Conservation (phyloP, 1,140 invertebrate genomes). For the Bombus turneri region DNA sequence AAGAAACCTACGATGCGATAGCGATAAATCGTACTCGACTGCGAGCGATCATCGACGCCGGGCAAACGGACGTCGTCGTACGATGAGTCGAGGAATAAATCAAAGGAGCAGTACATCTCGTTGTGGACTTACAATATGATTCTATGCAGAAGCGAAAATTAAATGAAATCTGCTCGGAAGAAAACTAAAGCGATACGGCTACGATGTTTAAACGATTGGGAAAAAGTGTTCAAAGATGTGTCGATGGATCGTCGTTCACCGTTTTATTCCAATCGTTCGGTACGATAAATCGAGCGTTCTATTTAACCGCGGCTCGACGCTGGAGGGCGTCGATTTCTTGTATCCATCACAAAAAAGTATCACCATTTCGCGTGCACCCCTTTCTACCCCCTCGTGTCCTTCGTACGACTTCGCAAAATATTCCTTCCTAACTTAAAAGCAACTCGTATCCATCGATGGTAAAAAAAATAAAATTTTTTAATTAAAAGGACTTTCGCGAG, state of each 20-base stretch:
- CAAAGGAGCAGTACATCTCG: not conserved
- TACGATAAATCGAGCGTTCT: not conserved
- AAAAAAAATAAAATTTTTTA: too few relatives aligned
- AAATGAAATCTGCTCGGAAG: too few relatives aligned
- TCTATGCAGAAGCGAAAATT: not conserved
- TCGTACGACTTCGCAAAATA: not conserved
- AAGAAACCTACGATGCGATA: not conserved
- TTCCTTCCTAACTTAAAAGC: not conserved
- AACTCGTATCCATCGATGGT: too few relatives aligned
- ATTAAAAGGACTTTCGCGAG: too few relatives aligned
- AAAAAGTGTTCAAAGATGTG: too few relatives aligned
- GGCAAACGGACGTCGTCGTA: not conserved
- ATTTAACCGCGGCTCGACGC: constrained; percentile 12
- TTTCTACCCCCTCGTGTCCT: not conserved
- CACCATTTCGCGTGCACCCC: constrained; percentile 49
- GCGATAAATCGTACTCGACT: not conserved
- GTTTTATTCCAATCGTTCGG: not conserved
- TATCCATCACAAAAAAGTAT: constrained; percentile 62
- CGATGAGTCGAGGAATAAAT: not conserved
- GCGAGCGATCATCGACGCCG: not conserved
- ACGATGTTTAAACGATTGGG: not conserved
- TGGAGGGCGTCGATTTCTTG: constrained; percentile 22
- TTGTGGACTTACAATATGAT: not conserved
- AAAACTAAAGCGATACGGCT: not conserved
- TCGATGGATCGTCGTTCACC: not conserved